phyloP scores from a whole-genome alignment of 2,888 invertebrate species.

The Vesta saturnalis region DNA sequence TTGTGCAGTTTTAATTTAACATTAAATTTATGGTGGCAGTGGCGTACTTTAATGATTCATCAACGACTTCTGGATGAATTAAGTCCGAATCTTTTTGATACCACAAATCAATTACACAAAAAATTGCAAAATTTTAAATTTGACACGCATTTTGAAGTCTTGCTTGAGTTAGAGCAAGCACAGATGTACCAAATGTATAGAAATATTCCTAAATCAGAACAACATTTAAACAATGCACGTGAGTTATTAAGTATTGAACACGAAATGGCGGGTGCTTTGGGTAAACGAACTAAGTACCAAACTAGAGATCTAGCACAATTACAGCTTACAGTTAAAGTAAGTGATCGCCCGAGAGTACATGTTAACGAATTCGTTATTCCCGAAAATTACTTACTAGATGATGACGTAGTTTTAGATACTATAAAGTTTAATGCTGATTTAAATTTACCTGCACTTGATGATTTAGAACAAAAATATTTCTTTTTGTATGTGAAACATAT shows the following conservation, averaged over 20 bases:
- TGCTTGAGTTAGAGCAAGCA: constrained; percentile 68
- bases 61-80: constrained; percentile 81
- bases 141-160: constrained; percentile 54
- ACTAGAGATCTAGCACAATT: constrained; percentile 84
- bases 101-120: constrained; percentile 63
- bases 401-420: constrained; percentile 86
- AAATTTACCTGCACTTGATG: constrained; percentile 64
- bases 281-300: constrained; percentile 92
- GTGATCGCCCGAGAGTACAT: too few relatives aligned
- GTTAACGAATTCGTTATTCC: constrained; percentile 69
- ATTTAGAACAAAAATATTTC: constrained; percentile 81
- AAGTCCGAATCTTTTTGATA: constrained; percentile 72
- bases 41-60: constrained; percentile 78
- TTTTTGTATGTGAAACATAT: constrained; percentile 78
- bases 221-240: constrained; percentile 72
- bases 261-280: constrained; percentile 80
- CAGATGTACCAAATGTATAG: constrained; percentile 79
- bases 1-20: constrained; percentile 53
- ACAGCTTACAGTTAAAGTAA: constrained; percentile 71
- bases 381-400: constrained; percentile 77
- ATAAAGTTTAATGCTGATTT: constrained; percentile 74
- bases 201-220: constrained; percentile 75
- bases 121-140: constrained; percentile 55
- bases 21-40: constrained; percentile 75
- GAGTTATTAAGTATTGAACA: constrained; percentile 73